phyloP scores from a whole-genome alignment of 2,888 invertebrate species.

The Fissipunctia ypsillon region DNA sequence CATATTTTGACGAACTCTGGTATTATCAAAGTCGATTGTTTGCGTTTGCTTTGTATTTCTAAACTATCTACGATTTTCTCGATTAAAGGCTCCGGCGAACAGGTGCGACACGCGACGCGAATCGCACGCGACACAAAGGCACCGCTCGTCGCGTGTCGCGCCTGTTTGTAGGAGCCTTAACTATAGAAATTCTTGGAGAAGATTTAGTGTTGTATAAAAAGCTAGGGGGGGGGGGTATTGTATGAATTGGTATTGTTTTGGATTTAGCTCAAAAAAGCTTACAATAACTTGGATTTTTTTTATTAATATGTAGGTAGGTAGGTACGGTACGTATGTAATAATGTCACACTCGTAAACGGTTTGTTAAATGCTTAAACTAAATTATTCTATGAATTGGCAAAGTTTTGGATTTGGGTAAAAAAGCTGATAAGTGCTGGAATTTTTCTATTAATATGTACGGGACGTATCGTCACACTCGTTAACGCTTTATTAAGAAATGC shows the following conservation, averaged over 20 bases:
- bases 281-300: background rate
- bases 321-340: no score
- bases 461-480: background rate
- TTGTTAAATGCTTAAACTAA: background rate
- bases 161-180: no score
- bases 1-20: constrained; percentile 4
- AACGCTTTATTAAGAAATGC: background rate
- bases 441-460: background rate
- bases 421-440: rapidly evolving
- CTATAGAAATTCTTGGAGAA: background rate
- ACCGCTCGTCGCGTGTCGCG: no score
- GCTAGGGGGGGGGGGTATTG: background rate
- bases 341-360: background rate
- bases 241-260: background rate
- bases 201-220: background rate
- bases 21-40: background rate
- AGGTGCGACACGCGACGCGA: no score
- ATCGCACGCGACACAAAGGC: no score
- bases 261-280: background rate
- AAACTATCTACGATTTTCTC: background rate
- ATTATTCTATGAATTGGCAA: background rate
- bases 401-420: background rate
- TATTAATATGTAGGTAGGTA: no score
- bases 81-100: no score
- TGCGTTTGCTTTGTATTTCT: constrained; percentile 2